Base-by-base conservation (phyloP, 1,140 invertebrate species). In the Philotrypesis tridentata region DNA sequence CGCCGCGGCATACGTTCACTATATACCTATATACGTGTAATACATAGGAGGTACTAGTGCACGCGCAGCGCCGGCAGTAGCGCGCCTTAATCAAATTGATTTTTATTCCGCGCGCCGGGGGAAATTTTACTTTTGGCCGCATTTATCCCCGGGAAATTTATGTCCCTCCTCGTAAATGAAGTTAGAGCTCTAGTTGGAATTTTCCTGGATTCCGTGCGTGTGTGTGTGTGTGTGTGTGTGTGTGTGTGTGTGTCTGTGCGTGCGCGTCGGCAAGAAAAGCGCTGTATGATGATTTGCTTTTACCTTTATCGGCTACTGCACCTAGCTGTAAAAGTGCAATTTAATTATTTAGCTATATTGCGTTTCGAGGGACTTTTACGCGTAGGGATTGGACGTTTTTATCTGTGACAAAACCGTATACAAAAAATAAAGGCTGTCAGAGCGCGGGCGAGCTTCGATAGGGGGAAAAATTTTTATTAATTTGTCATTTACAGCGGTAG, bases 81-180 rank as follows among this genome's bases (percentile, higher is more conserved):
- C n/a, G n/a, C n/a, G 31, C 14, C 61, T 67, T 77, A 77, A 77
- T 77, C 55, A 77, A 77, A 77, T 77, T 77, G 40, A 77, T 65
- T 77, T 77, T 77, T 77, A 77, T 43, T 27, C 61, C 60, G 21
- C 21, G 60, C 31, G 61, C 61, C 61, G 73, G 73, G 73, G 73
- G 73, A 75, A 75, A 75, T 61, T 75, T 75, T 48, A 75, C 71
- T 23, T 71, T 75, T 33, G 37, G 61, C 11, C n/a, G n/a, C 61
- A 43, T 65, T 77, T 77, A 77, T 77, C 31, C 61, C 37, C 23
- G 61, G 74, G n/a, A 67, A 77, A 77, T 77, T 82, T 82, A 82
- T 77, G 63, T 33, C 11, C 3, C n/a, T 65, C n/a, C n/a, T 60
- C 37, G 60, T 40, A 77, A 77, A 75, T 75, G 72, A 65, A 81